Base-by-base conservation (phyloP, 2,113 vertebrate species). In the Phalacrocorax brasilianus region DNA sequence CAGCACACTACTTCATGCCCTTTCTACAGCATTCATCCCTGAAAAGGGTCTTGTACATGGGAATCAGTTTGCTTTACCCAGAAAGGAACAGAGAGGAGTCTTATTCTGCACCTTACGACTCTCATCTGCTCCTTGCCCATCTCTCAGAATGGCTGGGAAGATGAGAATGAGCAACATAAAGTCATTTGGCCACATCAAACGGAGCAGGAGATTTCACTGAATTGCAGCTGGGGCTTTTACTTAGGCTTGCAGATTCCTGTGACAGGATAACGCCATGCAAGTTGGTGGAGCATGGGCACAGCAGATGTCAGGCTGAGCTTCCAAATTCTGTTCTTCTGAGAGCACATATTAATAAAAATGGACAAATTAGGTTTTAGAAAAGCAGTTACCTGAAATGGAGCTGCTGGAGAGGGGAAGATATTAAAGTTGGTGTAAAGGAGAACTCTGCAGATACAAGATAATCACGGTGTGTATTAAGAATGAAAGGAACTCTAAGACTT, bases 401-500 rank as follows among this genome's bases (percentile, higher is more conserved):
- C 45, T 85, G 59, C 40, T 79, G 52, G n/a, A 63, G 52, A 76
- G 53, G 8, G 30, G 17, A 45, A 75, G 81, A 65, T 85, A 28
- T 28, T 75, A 75, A 94, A 87, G 11, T 61, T 40, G 38, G 27
- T 79, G 55, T 85, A 85, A 89, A 87, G 35, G 63, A 66, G 84
- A 55, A 12, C 80, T 93, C 24, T 73, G 74, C 86, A 52, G 72
- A 81, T 86, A 77, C 30, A 90, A 59, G 61, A 42, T 76, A 85
- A 94, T 83, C 74, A 80, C 1, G 10, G 21, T 72, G 65, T 3
- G 1, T 76, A 73, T 66, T 88, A 53, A 47, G 86, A 97, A 94
- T 89, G 45, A 95, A 96, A 93, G 70, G 47, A 93, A 52, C 45
- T 83, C 68, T 22, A 83, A 77, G 59, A n/a, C 88, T 95, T 94